Evolutionary conservation across 2,113 vertebrate genomes (phyloP).

Genomic region (Benitochromis conjunctus): DNA sequence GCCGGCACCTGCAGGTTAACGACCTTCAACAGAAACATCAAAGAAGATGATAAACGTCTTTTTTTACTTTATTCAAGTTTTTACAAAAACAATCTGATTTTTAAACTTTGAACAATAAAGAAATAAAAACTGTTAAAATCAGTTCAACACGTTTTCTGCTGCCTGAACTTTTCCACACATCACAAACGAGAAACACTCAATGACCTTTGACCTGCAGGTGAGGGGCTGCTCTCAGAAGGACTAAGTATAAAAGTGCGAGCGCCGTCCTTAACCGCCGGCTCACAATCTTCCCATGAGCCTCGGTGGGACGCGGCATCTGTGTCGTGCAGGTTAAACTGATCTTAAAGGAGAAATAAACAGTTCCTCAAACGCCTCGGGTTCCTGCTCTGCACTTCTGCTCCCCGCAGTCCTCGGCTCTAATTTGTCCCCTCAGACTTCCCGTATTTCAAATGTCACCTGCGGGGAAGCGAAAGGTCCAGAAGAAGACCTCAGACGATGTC

Average conservation of each 20-base stretch:
- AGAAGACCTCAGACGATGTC: neutral
- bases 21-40: neutral
- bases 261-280: neutral
- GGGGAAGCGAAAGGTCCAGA: neutral
- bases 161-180: neutral
- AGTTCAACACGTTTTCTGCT: neutral
- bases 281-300: neutral
- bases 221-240: neutral
- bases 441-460: neutral
- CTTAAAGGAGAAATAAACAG: neutral
- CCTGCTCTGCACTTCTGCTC: neutral
- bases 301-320: neutral
- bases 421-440: neutral
- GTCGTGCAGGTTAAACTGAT: neutral
- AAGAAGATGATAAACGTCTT: neutral
- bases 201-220: neutral
- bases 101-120: neutral
- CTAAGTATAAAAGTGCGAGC: neutral
- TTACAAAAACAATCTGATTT: neutral
- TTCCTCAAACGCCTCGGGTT: neutral
- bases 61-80: neutral
- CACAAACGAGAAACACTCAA: fast-evolving
- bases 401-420: no score
- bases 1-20: neutral
- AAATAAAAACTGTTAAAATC: neutral